These are phyloP conservation scores for Glaucidium brasilianum DNA, from an alignment of 2,113 vertebrate genomes.

Conservation along the genomic window DNA sequence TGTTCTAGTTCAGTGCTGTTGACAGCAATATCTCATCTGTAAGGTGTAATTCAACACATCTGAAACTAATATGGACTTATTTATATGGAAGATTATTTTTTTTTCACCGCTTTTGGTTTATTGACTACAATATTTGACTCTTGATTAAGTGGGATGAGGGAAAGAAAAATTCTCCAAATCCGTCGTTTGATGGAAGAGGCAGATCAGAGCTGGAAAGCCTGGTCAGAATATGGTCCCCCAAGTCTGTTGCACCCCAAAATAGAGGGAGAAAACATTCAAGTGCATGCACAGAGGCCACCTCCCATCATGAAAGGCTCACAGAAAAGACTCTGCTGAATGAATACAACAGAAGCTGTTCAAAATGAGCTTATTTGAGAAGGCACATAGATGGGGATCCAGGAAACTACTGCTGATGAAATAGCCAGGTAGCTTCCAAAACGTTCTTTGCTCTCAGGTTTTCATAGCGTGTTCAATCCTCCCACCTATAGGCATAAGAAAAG, in stretches of 20 bases:
- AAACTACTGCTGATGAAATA: not conserved
- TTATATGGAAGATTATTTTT: not conserved
- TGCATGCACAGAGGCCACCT: not conserved
- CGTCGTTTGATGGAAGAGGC: not conserved
- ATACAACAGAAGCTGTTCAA: not conserved
- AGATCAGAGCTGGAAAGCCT: not conserved
- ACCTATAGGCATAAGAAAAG: not conserved
- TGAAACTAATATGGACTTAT: not conserved
- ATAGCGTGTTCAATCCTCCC: not conserved
- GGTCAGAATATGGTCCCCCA: not conserved
- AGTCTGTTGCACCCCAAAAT: not conserved
- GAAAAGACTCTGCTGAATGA: not conserved
- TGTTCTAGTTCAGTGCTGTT: not conserved
- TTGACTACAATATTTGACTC: not conserved
- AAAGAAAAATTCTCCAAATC: not conserved
- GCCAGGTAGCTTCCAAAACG: not conserved
- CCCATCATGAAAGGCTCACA: not conserved
- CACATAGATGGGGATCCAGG: not conserved
- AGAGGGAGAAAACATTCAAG: not conserved
- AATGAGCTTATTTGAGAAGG: not conserved
- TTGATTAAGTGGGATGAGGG: not conserved
- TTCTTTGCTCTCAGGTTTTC: not conserved
- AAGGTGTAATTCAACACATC: not conserved
- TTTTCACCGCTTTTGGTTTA: not conserved
- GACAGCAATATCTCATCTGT: not conserved